A percentile compares a stretch with the other conserved stretches of the same genome.
These are phyloP conservation scores for Dufourea novaeangliae DNA, from an alignment of 1,140 invertebrate species.

Conservation along the genomic window DNA sequence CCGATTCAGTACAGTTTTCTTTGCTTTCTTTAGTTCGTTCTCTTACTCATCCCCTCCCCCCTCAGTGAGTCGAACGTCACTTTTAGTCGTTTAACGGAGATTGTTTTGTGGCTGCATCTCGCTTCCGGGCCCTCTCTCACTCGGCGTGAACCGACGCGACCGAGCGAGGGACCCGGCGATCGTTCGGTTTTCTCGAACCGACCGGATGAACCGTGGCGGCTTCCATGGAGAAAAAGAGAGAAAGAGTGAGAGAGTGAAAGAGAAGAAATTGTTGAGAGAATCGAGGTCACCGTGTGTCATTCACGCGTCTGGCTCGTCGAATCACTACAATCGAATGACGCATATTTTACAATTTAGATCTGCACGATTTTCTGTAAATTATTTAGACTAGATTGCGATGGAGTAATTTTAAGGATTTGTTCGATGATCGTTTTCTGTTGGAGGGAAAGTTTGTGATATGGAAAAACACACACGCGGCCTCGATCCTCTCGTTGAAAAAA, in stretches of 20 bases:
- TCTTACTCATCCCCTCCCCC: constrained; percentile 20
- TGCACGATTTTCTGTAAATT: too few species aligned
- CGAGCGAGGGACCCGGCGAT: constrained; percentile 34
- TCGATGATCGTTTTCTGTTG: too few species aligned
- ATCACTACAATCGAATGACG: too few species aligned
- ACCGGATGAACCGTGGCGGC: constrained; percentile 40
- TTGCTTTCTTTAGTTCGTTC: constrained; percentile 4
- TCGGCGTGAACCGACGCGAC: constrained; percentile 36
- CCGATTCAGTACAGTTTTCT: neutral
- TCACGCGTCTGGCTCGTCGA: too few species aligned
- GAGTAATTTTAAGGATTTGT: too few species aligned
- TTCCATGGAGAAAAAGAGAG: constrained; percentile 49
- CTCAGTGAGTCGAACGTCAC: constrained; percentile 44
- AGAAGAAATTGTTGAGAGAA: constrained; percentile 30
- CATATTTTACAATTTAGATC: too few species aligned
- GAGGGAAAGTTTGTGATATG: too few species aligned
- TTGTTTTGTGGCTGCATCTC: constrained; percentile 57
- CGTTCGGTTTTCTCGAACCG: constrained; percentile 29
- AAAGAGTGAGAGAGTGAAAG: constrained; percentile 31
- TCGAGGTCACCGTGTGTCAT: neutral
- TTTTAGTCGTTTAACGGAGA: constrained; percentile 49
- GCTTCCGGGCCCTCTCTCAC: constrained; percentile 43
- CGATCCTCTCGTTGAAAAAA: neutral
- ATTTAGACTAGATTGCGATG: too few species aligned
- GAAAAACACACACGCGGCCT: too few species aligned